These are phyloP conservation scores for Gnatocerus cornutus DNA, from an alignment of 2,888 invertebrate genomes.

Conservation along the genomic window DNA sequence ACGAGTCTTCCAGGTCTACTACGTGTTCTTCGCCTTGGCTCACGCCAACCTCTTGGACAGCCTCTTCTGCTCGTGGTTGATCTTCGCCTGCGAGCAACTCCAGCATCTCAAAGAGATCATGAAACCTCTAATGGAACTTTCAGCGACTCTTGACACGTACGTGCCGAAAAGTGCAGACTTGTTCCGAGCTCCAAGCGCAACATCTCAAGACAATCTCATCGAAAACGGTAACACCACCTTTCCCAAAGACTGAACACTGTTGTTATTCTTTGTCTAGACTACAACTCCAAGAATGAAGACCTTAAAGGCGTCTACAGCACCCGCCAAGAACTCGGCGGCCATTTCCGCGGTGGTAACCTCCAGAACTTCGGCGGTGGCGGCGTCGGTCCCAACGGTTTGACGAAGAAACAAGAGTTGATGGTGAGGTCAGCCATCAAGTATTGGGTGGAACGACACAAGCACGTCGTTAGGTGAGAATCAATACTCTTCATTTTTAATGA, in stretches of 20 bases:
- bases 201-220: slow-evolving; percentile 61
- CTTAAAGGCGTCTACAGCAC: slow-evolving; percentile 84
- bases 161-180: slow-evolving; percentile 82
- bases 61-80: slow-evolving; percentile 88
- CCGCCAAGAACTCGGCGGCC: slow-evolving; percentile 85
- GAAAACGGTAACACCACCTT: slow-evolving; percentile 57
- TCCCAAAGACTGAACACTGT: not conserved
- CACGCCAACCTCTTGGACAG: slow-evolving; percentile 79
- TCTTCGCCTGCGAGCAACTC: slow-evolving; percentile 90
- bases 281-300: slow-evolving; percentile 71
- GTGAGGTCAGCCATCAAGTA: slow-evolving; percentile 91
- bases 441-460: slow-evolving; percentile 92
- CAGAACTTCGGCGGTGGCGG: slow-evolving; percentile 77
- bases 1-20: slow-evolving; percentile 73
- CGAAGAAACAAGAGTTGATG: slow-evolving; percentile 88
- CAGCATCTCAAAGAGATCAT: slow-evolving; percentile 90
- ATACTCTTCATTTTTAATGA: slow-evolving; percentile 20
- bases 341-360: slow-evolving; percentile 79
- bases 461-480: slow-evolving; percentile 84
- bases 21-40: slow-evolving; percentile 68
- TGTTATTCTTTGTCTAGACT: slow-evolving; percentile 61
- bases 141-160: slow-evolving; percentile 86
- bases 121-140: slow-evolving; percentile 90
- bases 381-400: slow-evolving; percentile 84
- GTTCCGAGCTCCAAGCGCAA: slow-evolving; percentile 76